phyloP scores from a whole-genome alignment of 2,113 vertebrate species.

The Dasyprocta punctata region DNA sequence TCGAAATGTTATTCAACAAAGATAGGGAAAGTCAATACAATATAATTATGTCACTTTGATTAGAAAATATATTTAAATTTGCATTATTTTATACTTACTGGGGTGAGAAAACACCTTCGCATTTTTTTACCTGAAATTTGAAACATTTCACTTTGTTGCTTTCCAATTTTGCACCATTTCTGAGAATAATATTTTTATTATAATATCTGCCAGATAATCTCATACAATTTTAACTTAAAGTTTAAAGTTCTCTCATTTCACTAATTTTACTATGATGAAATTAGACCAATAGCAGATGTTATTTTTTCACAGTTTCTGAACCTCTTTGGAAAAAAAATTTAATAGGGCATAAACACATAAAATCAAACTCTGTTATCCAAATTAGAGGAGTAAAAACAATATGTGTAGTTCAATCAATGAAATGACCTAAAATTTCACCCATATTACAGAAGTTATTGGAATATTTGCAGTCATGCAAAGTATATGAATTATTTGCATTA shows the following conservation, averaged over 20 bases:
- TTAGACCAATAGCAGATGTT: neutral
- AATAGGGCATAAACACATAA: neutral
- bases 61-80: neutral
- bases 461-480: neutral
- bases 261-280: slow-evolving; percentile 31
- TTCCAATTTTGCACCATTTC: neutral
- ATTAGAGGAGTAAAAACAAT: neutral
- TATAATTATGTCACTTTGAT: slow-evolving; percentile 19
- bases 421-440: neutral
- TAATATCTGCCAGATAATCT: neutral
- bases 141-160: neutral
- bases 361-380: neutral
- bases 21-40: neutral
- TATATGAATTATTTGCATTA: neutral
- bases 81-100: neutral
- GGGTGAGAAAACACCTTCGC: neutral
- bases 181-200: neutral
- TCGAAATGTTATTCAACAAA: slow-evolving; percentile 20
- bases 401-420: neutral
- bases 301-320: neutral
- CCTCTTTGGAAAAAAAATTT: neutral
- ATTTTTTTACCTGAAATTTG: neutral
- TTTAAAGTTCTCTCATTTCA: neutral
- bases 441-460: neutral
- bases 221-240: neutral